phyloP scores from a whole-genome alignment of 2,888 invertebrate species.

The Orthosia gracilis region DNA sequence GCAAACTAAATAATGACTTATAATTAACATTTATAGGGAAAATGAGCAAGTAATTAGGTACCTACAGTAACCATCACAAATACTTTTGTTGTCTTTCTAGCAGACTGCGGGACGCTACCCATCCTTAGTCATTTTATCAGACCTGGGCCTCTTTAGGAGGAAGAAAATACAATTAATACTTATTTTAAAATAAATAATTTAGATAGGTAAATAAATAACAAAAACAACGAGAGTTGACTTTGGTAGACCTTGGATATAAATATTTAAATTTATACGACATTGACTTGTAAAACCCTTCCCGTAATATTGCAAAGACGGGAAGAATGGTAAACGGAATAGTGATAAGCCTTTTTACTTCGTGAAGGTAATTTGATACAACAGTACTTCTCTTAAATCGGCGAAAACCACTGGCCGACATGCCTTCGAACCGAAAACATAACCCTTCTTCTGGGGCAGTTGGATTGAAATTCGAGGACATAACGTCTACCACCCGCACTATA shows the following conservation, averaged over 20 bases:
- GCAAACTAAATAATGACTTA: not conserved
- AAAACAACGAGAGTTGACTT: not conserved
- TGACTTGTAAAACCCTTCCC: no score
- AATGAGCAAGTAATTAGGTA: not conserved
- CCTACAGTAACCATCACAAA: not conserved
- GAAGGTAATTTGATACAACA: not conserved
- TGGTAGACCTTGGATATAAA: not conserved
- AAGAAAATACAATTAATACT: not conserved
- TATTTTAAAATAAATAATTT: not conserved
- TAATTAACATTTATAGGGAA: not conserved
- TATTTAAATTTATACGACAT: no score
- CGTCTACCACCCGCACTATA: no score
- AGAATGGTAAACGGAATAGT: no score
- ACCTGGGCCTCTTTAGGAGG: not conserved
- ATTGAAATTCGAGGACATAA: no score
- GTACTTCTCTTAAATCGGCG: no score
- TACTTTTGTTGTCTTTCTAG: not conserved
- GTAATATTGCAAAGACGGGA: no score
- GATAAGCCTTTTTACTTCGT: not conserved
- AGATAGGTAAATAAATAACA: not conserved
- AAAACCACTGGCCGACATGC: no score
- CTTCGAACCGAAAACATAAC: no score
- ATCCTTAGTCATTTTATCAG: not conserved
- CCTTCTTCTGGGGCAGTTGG: no score
- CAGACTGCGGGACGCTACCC: not conserved